Evolutionary conservation across 2,113 vertebrate genomes (phyloP).

Genomic region (Smithornis capensis): DNA sequence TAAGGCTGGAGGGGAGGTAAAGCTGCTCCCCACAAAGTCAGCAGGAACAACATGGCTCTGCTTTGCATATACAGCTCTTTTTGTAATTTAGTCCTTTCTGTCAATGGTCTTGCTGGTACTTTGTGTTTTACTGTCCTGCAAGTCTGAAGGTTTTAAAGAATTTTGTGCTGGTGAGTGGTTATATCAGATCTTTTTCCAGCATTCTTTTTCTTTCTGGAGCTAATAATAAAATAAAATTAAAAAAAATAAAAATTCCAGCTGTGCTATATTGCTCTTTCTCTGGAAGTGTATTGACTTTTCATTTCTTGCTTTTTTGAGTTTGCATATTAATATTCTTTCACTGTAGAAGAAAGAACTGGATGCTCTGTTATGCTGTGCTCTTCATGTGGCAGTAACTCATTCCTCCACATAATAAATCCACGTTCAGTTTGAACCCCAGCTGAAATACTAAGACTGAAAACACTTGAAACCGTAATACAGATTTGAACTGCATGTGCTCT

Average conservation of each 20-base stretch:
- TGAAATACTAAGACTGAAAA: background rate
- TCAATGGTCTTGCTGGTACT: background rate
- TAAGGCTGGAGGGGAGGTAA: background rate
- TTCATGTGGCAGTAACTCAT: slow-evolving; percentile 3
- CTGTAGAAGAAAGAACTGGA: background rate
- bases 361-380: background rate
- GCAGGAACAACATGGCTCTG: background rate
- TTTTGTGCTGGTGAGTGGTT: background rate
- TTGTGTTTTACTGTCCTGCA: background rate
- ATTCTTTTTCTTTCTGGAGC: slow-evolving; percentile 11
- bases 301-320: slow-evolving; percentile 1
- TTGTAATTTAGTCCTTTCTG: background rate
- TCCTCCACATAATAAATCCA: slow-evolving; percentile 29
- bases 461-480: background rate
- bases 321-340: background rate
- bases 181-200: background rate
- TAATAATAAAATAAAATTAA: background rate
- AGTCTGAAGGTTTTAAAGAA: background rate
- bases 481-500: background rate
- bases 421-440: background rate
- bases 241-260: background rate
- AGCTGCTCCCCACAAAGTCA: background rate
- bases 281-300: background rate
- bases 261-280: background rate
- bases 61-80: background rate